These are phyloP conservation scores for Thunnus maccoyii DNA, from an alignment of 2,113 vertebrate species.

Conservation along the genomic window DNA sequence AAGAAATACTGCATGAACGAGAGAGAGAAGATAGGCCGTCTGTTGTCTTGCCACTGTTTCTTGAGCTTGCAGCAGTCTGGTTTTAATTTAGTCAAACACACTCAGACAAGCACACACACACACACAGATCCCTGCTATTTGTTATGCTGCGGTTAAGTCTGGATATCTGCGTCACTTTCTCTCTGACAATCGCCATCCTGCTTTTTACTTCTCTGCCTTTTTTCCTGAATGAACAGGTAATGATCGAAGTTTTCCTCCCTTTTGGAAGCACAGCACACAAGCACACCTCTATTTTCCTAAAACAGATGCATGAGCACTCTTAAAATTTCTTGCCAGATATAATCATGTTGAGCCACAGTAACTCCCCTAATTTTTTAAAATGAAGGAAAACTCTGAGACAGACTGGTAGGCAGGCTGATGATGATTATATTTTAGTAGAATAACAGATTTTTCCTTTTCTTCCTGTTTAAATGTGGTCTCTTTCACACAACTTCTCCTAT, in stretches of 20 bases:
- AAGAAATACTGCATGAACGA: slow-evolving; percentile 13
- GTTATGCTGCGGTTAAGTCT: slow-evolving; percentile 52
- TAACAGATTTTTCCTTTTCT: neutral
- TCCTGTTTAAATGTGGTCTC: neutral
- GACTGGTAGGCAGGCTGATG: neutral
- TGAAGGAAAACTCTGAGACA: slow-evolving; percentile 28
- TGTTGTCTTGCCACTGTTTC: slow-evolving; percentile 49
- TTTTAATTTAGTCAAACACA: slow-evolving; percentile 56
- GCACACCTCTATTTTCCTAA: slow-evolving; percentile 29
- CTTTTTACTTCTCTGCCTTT: slow-evolving; percentile 26
- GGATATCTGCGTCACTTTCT: slow-evolving; percentile 54
- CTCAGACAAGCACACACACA: slow-evolving; percentile 17
- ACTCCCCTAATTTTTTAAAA: slow-evolving; percentile 21
- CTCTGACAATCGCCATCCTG: slow-evolving; percentile 25
- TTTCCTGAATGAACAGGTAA: slow-evolving; percentile 30
- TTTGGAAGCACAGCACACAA: neutral
- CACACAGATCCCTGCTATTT: slow-evolving; percentile 44
- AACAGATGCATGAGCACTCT: slow-evolving; percentile 4
- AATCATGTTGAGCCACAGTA: slow-evolving; percentile 20
- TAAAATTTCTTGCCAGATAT: slow-evolving; percentile 6
- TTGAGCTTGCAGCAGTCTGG: slow-evolving; percentile 42
- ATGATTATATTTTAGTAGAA: neutral
- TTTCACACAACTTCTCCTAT: neutral
- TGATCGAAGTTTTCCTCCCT: slow-evolving; percentile 11
- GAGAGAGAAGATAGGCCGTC: slow-evolving; percentile 22